Conservation (phyloP, 2,797 vertebrate species). For the Cirrhinus mrigala region DNA sequence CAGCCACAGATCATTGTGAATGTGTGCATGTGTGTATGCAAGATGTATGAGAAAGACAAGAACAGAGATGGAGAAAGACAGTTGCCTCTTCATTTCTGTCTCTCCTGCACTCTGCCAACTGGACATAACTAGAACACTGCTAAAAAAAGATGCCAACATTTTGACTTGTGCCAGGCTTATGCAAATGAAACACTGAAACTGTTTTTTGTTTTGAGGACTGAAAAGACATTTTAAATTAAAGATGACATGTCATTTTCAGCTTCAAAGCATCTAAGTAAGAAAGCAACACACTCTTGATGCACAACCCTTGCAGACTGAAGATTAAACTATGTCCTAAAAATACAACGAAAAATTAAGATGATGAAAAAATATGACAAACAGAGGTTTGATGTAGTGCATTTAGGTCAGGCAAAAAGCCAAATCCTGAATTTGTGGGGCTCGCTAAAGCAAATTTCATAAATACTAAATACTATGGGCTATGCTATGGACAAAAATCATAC, state of each 20-base stretch:
- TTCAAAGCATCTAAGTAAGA: conserved; percentile 7
- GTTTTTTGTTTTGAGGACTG: background rate
- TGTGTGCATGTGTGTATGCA: background rate
- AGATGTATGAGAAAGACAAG: conserved; percentile 1
- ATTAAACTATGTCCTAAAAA: background rate
- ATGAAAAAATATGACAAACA: conserved; percentile 3
- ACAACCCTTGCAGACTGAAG: background rate
- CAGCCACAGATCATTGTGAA: conserved; percentile 2
- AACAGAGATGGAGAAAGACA: background rate
- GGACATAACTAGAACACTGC: conserved; percentile 36
- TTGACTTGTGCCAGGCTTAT: conserved; percentile 3
- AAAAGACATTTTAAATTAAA: conserved; percentile 13
- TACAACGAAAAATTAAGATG: background rate
- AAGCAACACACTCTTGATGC: background rate
- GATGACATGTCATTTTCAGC: background rate
- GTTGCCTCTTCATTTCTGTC: conserved; percentile 28
- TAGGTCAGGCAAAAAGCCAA: background rate
- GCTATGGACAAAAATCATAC: background rate
- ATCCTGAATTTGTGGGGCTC: background rate
- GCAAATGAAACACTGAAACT: background rate
- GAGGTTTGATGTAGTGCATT: conserved; percentile 10
- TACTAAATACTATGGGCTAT: background rate
- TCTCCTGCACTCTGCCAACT: conserved; percentile 29
- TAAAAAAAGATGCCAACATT: conserved; percentile 11
- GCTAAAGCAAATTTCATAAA: background rate